Conservation (phyloP, 2,888 invertebrate species). For the Drosophila fungiperda region DNA sequence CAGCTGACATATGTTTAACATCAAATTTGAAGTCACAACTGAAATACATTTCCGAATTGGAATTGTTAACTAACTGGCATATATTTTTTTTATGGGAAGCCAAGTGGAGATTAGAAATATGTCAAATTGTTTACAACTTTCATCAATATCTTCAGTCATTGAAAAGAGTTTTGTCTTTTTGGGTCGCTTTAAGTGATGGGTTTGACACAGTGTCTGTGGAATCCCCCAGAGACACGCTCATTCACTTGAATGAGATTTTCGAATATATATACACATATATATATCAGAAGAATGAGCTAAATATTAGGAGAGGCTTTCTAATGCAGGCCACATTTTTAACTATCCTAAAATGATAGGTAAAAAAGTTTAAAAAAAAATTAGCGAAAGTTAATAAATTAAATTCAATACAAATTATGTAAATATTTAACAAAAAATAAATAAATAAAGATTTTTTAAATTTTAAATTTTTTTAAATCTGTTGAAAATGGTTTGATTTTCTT, state of each 20-base stretch:
- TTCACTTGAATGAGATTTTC: too few species aligned
- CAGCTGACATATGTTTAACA: constrained; percentile 1
- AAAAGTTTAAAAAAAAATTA: not conserved
- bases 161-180: constrained; percentile 47
- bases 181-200: constrained; percentile 38
- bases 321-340: not conserved
- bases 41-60: not conserved
- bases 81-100: constrained; percentile 13
- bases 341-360: too few species aligned
- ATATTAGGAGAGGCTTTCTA: not conserved
- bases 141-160: constrained; percentile 6
- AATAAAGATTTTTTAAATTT: too few species aligned
- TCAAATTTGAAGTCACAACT: not conserved
- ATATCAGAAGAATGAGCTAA: not conserved
- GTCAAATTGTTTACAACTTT: constrained; percentile 14
- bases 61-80: constrained; percentile 2
- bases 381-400: not conserved
- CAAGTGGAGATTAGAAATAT: not conserved
- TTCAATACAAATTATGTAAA: not conserved
- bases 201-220: constrained; percentile 13
- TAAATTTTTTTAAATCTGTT: not conserved
- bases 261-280: too few species aligned
- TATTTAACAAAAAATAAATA: not conserved
- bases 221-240: not conserved
- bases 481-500: not conserved